Evolutionary conservation across 2,113 vertebrate genomes (phyloP).

Genomic region (Antechinus flavipes): DNA sequence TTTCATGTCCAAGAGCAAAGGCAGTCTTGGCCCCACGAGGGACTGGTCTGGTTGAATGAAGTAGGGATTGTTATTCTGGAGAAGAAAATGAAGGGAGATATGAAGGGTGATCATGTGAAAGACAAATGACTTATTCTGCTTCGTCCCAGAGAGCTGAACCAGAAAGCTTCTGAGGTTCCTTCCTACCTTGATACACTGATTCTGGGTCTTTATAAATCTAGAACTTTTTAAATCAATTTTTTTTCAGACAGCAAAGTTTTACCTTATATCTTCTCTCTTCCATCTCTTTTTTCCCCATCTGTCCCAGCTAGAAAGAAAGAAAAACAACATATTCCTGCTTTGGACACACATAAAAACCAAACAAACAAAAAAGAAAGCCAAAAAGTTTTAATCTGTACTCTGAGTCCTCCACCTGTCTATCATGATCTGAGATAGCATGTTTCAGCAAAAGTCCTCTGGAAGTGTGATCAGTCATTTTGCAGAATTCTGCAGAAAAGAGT

Average conservation of each 20-base stretch:
- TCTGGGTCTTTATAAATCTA: background rate
- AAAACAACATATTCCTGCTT: background rate
- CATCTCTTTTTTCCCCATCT: background rate
- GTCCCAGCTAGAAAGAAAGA: background rate
- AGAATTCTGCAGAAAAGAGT: background rate
- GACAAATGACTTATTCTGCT: background rate
- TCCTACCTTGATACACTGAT: background rate
- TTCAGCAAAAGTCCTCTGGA: background rate
- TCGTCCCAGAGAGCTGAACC: background rate
- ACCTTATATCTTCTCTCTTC: background rate
- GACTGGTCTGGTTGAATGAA: background rate
- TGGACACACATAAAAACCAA: background rate
- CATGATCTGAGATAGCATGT: background rate
- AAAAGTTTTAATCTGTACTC: background rate
- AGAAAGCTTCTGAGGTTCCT: background rate
- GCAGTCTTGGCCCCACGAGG: background rate
- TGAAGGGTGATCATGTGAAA: background rate
- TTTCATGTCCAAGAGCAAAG: background rate
- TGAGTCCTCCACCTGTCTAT: background rate
- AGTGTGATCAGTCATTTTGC: background rate
- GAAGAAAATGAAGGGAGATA: background rate
- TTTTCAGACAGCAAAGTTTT: background rate
- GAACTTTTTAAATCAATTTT: background rate
- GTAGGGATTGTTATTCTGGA: background rate
- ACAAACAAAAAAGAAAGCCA: background rate